Evolutionary conservation across 2,113 vertebrate genomes (phyloP).

Genomic region (Menidia beryllina): DNA sequence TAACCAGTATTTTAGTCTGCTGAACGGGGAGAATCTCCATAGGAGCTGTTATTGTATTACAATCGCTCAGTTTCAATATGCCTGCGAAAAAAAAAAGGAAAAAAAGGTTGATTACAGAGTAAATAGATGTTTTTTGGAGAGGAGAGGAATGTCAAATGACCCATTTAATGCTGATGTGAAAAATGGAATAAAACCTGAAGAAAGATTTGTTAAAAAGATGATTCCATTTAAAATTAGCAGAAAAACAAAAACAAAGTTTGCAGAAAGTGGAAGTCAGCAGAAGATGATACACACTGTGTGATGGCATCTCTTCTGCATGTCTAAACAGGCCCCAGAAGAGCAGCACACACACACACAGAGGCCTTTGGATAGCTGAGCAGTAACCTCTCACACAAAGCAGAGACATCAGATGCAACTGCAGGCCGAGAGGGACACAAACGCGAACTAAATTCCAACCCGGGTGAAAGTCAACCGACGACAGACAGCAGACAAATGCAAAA

Average conservation of each 20-base stretch:
- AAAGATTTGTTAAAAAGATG: slow-evolving; percentile 13
- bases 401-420: background rate
- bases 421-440: background rate
- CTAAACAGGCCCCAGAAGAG: slow-evolving; percentile 33
- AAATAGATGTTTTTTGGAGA: slow-evolving; percentile 23
- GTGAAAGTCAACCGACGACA: background rate
- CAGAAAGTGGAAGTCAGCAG: slow-evolving; percentile 52
- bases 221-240: slow-evolving; percentile 17
- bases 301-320: slow-evolving; percentile 36
- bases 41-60: background rate
- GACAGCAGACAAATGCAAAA: background rate
- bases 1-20: background rate
- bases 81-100: too few species aligned
- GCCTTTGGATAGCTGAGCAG: background rate
- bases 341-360: background rate
- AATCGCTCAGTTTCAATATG: background rate
- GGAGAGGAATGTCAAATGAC: slow-evolving; percentile 13
- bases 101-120: background rate
- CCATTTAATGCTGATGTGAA: background rate
- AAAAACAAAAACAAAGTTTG: slow-evolving; percentile 6
- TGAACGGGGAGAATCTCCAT: slow-evolving; percentile 16
- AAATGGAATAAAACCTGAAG: slow-evolving; percentile 6
- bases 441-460: background rate
- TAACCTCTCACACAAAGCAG: background rate
- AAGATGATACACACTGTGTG: slow-evolving; percentile 6